phyloP scores from a whole-genome alignment of 2,888 invertebrate genomes.

The Ligdia adustata region DNA sequence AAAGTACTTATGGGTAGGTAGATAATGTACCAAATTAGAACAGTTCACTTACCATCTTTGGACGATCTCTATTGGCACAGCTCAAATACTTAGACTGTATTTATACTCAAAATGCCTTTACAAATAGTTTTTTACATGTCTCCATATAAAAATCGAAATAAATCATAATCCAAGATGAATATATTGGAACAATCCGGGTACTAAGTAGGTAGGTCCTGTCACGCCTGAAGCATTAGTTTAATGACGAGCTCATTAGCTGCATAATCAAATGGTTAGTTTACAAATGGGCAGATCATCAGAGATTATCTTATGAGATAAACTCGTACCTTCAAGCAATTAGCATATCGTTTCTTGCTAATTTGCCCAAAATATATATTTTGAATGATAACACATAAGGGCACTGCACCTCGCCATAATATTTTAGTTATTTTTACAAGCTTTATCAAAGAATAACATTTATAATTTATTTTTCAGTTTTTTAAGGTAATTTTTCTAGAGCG shows the following conservation, averaged over 20 bases:
- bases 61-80: conserved; percentile 10
- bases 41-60: conserved; percentile 22
- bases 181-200: conserved; percentile 12
- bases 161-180: conserved; percentile 1
- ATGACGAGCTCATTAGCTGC: conserved; percentile 13
- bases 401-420: too few relatives aligned
- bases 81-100: neutral
- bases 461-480: too few relatives aligned
- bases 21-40: too few relatives aligned
- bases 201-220: conserved; percentile 14
- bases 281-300: neutral
- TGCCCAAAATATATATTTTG: too few relatives aligned
- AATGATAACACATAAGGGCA: too few relatives aligned
- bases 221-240: conserved; percentile 15
- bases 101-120: conserved; percentile 19
- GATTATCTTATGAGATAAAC: too few relatives aligned
- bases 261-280: neutral
- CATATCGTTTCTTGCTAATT: too few relatives aligned
- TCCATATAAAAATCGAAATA: conserved; percentile 4
- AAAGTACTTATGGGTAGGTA: too few relatives aligned
- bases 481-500: too few relatives aligned
- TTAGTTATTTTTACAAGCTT: too few relatives aligned
- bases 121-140: conserved; percentile 16
- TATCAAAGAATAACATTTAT: too few relatives aligned
- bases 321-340: too few relatives aligned